A percentile compares a stretch with the other conserved stretches of the same genome.
phyloP scores from a whole-genome alignment of 2,888 invertebrate genomes.

The Melinaea menophilus region DNA sequence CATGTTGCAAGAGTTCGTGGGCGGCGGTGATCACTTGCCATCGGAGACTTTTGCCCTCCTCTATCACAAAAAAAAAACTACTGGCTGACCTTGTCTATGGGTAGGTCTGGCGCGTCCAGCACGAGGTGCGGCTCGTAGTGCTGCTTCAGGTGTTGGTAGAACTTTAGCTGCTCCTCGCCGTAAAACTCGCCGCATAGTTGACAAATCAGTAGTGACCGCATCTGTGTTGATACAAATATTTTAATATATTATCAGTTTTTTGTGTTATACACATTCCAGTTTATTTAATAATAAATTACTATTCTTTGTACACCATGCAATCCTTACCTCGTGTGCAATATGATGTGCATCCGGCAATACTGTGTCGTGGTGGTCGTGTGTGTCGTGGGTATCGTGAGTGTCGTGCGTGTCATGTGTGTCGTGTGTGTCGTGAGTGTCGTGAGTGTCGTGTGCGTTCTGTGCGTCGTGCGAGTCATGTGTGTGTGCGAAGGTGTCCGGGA shows the following conservation, averaged over 20 bases:
- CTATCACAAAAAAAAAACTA: too few species aligned
- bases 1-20: too few species aligned
- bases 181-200: slow-evolving; percentile 88
- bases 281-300: too few species aligned
- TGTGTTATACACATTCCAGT: too few species aligned
- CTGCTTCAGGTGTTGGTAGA: slow-evolving; percentile 90
- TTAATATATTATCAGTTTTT: background rate
- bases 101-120: slow-evolving; percentile 45
- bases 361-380: background rate
- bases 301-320: too few species aligned
- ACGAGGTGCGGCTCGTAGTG: slow-evolving; percentile 85
- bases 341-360: slow-evolving; percentile 53
- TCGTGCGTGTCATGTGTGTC: background rate
- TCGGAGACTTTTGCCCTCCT: too few species aligned
- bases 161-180: slow-evolving; percentile 85
- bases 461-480: slow-evolving; percentile 39
- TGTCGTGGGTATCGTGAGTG: slow-evolving; percentile 1
- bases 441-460: slow-evolving; percentile 38
- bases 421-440: slow-evolving; percentile 12
- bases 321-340: slow-evolving; percentile 61
- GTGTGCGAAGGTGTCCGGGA: slow-evolving; percentile 61
- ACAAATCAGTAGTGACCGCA: slow-evolving; percentile 80
- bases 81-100: slow-evolving; percentile 61
- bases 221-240: slow-evolving; percentile 49
- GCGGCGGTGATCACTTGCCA: too few species aligned